Evolutionary conservation across 2,113 vertebrate genomes (phyloP).

Genomic region (Cebidichthys violaceus): DNA sequence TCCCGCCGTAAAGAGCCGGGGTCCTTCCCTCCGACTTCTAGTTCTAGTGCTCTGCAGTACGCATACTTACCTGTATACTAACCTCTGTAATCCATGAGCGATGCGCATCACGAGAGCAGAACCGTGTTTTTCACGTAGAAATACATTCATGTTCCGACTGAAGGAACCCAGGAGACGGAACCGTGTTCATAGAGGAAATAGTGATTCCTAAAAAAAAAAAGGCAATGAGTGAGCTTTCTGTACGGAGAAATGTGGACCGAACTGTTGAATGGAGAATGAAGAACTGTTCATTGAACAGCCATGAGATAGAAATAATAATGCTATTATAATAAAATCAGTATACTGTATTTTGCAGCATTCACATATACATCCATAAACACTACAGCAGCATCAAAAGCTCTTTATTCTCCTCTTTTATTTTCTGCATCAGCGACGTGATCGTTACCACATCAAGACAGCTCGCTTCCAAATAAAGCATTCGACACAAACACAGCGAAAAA

Average conservation of each 20-base stretch:
- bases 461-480: background rate
- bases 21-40: conserved; percentile 48
- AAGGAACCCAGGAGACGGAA: background rate
- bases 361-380: no score
- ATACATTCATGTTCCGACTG: background rate
- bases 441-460: background rate
- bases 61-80: no score
- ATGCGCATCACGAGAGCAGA: background rate
- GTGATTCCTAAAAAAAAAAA: no score
- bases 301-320: background rate
- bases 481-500: no score
- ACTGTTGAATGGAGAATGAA: background rate
- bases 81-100: background rate
- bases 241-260: no score
- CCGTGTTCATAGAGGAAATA: background rate
- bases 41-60: background rate
- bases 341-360: no score
- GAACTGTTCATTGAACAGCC: background rate
- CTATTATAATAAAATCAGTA: no score
- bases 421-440: no score
- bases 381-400: no score
- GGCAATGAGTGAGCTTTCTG: no score
- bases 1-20: conserved; percentile 47
- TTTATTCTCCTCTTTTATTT: no score
- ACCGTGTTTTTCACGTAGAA: background rate